Conservation (phyloP, 2,113 vertebrate genomes). For the Melanocharis versteri region DNA sequence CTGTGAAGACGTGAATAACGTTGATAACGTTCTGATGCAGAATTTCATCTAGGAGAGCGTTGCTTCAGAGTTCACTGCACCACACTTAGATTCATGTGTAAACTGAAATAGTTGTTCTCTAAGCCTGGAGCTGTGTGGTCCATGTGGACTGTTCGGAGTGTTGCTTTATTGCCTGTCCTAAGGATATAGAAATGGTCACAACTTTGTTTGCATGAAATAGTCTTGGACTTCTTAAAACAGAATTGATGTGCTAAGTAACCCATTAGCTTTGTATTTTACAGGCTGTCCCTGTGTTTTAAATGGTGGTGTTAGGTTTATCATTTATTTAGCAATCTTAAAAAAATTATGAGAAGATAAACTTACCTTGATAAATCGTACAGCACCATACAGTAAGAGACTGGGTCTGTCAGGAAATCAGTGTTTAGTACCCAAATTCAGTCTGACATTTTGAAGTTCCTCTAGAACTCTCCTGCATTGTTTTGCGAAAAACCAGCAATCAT, state of each 20-base stretch:
- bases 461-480: not conserved
- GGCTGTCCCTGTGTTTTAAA: not conserved
- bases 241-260: not conserved
- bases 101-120: not conserved
- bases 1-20: not conserved
- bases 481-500: not conserved
- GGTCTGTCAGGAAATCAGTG: not conserved
- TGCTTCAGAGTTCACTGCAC: not conserved
- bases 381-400: not conserved
- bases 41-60: not conserved
- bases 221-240: not conserved
- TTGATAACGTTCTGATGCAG: not conserved
- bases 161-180: not conserved
- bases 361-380: not conserved
- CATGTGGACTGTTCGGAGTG: not conserved
- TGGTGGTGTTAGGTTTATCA: not conserved
- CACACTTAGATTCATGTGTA: not conserved
- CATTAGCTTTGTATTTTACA: not conserved
- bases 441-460: not conserved
- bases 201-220: not conserved
- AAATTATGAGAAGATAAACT: not conserved
- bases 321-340: not conserved
- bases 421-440: not conserved
- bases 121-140: not conserved
- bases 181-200: not conserved